phyloP scores from a whole-genome alignment of 1,140 invertebrate genomes.

The Drosophila ercepeae region DNA sequence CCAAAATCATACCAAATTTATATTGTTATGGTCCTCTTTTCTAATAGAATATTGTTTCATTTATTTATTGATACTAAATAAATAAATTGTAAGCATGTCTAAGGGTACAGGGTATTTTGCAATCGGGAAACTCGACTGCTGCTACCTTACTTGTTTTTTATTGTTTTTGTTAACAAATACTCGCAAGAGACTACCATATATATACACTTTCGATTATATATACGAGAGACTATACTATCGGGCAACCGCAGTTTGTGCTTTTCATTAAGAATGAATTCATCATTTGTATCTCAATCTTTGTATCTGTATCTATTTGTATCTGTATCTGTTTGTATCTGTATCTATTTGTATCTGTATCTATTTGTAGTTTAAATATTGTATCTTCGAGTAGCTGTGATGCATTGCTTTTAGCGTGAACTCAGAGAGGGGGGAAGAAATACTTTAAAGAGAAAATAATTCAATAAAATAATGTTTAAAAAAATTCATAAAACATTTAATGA shows the following conservation, averaged over 20 bases:
- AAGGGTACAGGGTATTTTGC: no score
- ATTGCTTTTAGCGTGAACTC: slow-evolving; percentile 26
- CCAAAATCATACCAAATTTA: no score
- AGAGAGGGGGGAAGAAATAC: no score
- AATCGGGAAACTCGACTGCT: no score
- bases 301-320: slow-evolving; percentile 1
- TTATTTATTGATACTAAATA: no score
- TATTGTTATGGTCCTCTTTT: no score
- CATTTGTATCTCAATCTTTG: slow-evolving; percentile 1
- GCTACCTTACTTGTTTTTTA: no score
- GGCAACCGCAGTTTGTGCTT: slow-evolving; percentile 24
- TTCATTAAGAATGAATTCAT: slow-evolving; percentile 77
- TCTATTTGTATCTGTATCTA: background rate
- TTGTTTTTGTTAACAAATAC: slow-evolving; percentile 38
- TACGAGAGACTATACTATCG: background rate
- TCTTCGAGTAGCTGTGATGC: slow-evolving; percentile 33
- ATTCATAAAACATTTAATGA: no score
- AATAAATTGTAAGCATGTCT: no score
- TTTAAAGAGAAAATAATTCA: no score
- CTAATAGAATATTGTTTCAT: no score
- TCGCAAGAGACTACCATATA: slow-evolving; percentile 39
- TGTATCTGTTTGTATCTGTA: slow-evolving; percentile 8
- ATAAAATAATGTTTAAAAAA: no score
- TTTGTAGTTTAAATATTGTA: slow-evolving; percentile 5
- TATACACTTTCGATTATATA: slow-evolving; percentile 12